Base-by-base conservation (phyloP, 1,140 invertebrate genomes). In the Hirudo medicinalis region DNA sequence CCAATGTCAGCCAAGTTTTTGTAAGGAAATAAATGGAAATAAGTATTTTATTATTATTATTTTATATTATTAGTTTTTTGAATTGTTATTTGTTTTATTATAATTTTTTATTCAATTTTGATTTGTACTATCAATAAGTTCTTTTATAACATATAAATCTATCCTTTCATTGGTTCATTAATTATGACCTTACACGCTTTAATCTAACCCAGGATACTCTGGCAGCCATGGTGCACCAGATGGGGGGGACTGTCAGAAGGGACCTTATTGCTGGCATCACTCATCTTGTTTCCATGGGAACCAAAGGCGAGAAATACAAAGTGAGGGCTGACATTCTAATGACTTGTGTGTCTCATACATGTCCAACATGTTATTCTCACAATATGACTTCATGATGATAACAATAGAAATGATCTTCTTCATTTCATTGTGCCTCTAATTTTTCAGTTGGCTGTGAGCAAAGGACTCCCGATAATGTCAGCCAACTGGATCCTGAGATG, bases 241-340 rank as follows among this genome's bases (percentile, higher is more conserved):
- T 97, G 92, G 92, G 91, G 74, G 93, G 92, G 22, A 93, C 90
- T 77, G 89, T 96, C 76, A 86, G 91, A 67, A 91, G 90, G 82
- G 91, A 94, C 76, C 88, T 92, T 84, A 88, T 87, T 71, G 85
- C 86, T 25, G 91, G 90, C 79, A 88, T 92, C 72, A 97, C 93
- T 67, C 93, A 97, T 85, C 85, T 98, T 55, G 90, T 97, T 75
- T 91, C 92, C 68, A 90, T 89, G 77, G 86, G 86, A 78, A 89
- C 88, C 77, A 87, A 87, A 57, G 92, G 93, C 73, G 88, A 91
- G 76, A 96, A 97, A 84, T 91, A 90, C 78, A 85, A 87, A 77
- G 83, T 84, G 77, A 74, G 76, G 11, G 19, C 9, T 5, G 43
- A 25, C 9, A n/a, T 57, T 9, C 20, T 57, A 57, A n/a, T 57